Base-by-base conservation (phyloP, 2,797 vertebrate genomes). In the Acestrorhynchus altus region DNA sequence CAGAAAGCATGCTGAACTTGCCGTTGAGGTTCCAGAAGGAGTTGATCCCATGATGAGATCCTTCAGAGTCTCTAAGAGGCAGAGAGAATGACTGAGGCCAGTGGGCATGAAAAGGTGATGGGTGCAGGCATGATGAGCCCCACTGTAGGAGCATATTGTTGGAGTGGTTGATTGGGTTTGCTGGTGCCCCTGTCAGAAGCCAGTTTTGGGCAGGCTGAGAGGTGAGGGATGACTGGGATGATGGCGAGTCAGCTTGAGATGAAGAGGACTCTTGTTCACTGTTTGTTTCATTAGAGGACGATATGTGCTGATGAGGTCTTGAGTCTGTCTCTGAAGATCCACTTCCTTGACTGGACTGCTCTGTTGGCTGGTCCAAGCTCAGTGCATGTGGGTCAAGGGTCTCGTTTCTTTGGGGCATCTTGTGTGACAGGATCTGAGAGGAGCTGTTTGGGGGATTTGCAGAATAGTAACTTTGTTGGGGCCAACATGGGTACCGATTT, bases 101-200 rank as follows among this genome's bases (percentile, higher is more conserved):
- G 46, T 81, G 70, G 12, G 85, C 79, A 69, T 86, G 87, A n/a
- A 88, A 35, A 6, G 79, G 67, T 16, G 86, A 59, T 0, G 83
- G 75, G 6, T 63, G 16, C 74, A 88, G 42, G 67, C 79, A 85
- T 0, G 84, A 52, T 4, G 88, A 78, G 28, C 82, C 57, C 88
- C 89, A 90, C 6, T 90, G 90, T 40, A 88, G 69, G 68, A 89
- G 72, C 0, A 86, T 79, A 20, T 79, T 82, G 47, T 69, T 82
- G 54, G 71, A 74, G 31, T 86, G 61, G 0, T 79, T 59, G 0
- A 79, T 24, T 0, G 83, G 84, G 42, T 67, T 84, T 16, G 86
- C n/a, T n/a, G n/a, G n/a, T n/a, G n/a, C n/a, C 8, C 72, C 49
- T 1, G 88, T 86, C n/a, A 88, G 31, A 42, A 89, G 75, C 86